phyloP scores from a whole-genome alignment of 2,888 invertebrate genomes.

The Cerastis leucographa region DNA sequence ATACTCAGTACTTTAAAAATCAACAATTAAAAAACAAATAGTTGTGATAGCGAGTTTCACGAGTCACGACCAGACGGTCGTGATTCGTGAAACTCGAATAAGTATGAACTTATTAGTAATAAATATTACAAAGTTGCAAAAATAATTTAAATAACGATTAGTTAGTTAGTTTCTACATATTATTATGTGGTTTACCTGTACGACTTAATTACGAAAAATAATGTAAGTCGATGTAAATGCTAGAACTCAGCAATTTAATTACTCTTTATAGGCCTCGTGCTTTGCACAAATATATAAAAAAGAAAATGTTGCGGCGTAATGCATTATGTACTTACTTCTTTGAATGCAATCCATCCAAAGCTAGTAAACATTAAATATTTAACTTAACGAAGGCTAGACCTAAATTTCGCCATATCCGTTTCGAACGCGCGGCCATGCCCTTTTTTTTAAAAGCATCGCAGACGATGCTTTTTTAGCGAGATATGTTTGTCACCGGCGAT shows the following conservation, averaged over 20 bases:
- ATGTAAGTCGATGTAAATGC: not conserved
- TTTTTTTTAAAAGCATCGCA: no score
- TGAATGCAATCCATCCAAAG: not conserved
- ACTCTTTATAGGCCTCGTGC: not conserved
- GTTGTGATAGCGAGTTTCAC: no score
- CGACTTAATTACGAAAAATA: not conserved
- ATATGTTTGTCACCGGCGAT: no score
- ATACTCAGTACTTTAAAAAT: no score
- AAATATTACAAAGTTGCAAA: conserved; percentile 9
- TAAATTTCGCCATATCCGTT: no score
- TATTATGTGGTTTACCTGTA: not conserved
- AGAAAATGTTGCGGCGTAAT: not conserved
- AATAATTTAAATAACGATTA: conserved; percentile 2
- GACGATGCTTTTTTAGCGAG: no score
- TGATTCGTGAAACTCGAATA: conserved; percentile 2
- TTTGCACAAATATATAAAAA: not conserved
- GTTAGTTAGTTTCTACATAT: not conserved
- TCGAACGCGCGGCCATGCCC: no score
- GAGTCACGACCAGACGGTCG: no score
- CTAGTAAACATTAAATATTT: no score
- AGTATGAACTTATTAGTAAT: not conserved
- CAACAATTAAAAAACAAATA: no score
- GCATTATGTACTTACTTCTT: not conserved
- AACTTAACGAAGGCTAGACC: no score
- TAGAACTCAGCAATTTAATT: not conserved